Conservation (phyloP, 2,797 vertebrate genomes). For the Gymnocypris eckloni region DNA sequence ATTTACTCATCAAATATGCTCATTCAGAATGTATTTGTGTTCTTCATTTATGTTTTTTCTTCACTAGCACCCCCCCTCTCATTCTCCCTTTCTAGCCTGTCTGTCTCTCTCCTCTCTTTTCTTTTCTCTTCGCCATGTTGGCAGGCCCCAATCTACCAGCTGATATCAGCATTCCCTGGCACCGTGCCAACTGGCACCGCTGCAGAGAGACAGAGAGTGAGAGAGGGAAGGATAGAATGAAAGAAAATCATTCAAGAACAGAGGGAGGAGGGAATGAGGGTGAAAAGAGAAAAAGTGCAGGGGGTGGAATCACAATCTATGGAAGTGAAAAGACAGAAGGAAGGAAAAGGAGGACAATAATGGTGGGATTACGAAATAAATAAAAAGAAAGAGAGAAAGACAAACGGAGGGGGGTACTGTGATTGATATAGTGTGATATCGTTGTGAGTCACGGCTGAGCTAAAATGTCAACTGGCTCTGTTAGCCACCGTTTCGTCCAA, state of each 20-base stretch:
- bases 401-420: constrained; percentile 63
- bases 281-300: constrained; percentile 64
- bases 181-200: constrained; percentile 82
- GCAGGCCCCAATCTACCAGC: constrained; percentile 86
- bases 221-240: constrained; percentile 67
- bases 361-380: constrained; percentile 40
- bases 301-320: constrained; percentile 73
- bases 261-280: constrained; percentile 69
- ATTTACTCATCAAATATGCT: constrained; percentile 63
- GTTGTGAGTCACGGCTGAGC: constrained; percentile 79
- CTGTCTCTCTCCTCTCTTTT: constrained; percentile 63
- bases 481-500: constrained; percentile 75
- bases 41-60: constrained; percentile 48
- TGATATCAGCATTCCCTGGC: constrained; percentile 90
- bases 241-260: constrained; percentile 82
- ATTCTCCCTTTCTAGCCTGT: constrained; percentile 64
- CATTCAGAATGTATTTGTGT: constrained; percentile 50
- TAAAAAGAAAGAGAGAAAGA: constrained; percentile 61
- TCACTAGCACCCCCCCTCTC: constrained; percentile 50
- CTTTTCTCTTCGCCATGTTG: constrained; percentile 81
- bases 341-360: constrained; percentile 66
- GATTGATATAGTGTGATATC: constrained; percentile 80
- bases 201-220: constrained; percentile 76
- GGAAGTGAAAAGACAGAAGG: constrained; percentile 68
- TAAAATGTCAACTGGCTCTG: constrained; percentile 81